These are phyloP conservation scores for Typhlichthys subterraneus DNA, from an alignment of 2,797 vertebrate genomes.

Conservation along the genomic window DNA sequence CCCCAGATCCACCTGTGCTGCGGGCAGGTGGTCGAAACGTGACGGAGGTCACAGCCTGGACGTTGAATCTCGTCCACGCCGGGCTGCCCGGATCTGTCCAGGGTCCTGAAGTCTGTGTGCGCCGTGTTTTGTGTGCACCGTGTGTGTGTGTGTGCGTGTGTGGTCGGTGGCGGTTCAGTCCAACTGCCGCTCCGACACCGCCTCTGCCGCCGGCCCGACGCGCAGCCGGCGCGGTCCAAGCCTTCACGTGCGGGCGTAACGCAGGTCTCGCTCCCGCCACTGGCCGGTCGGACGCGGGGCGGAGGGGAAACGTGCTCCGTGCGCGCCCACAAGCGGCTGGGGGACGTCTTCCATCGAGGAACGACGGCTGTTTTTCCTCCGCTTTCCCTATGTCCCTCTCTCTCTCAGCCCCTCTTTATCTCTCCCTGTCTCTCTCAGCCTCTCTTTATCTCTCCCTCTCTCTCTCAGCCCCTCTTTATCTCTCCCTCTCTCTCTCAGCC, in stretches of 20 bases:
- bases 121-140: neutral
- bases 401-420: too few species aligned
- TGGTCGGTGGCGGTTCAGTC: slow-evolving; percentile 20
- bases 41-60: too few species aligned
- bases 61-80: too few species aligned
- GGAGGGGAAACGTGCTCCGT: slow-evolving; percentile 33
- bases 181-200: too few species aligned
- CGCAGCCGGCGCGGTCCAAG: slow-evolving; percentile 5
- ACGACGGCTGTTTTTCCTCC: neutral
- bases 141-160: neutral
- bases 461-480: too few species aligned
- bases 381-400: too few species aligned
- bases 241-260: slow-evolving; percentile 28
- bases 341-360: slow-evolving; percentile 64
- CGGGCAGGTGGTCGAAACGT: too few species aligned
- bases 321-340: slow-evolving; percentile 32
- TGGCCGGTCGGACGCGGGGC: slow-evolving; percentile 24
- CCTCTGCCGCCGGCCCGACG: neutral
- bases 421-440: too few species aligned
- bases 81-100: slow-evolving; percentile 34
- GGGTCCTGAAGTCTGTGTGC: slow-evolving; percentile 38
- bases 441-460: too few species aligned
- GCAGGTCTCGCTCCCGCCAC: slow-evolving; percentile 33
- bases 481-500: too few species aligned
- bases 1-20: too few species aligned